Base-by-base conservation (phyloP, 2,797 vertebrate genomes). In the Natrix natrix region DNA sequence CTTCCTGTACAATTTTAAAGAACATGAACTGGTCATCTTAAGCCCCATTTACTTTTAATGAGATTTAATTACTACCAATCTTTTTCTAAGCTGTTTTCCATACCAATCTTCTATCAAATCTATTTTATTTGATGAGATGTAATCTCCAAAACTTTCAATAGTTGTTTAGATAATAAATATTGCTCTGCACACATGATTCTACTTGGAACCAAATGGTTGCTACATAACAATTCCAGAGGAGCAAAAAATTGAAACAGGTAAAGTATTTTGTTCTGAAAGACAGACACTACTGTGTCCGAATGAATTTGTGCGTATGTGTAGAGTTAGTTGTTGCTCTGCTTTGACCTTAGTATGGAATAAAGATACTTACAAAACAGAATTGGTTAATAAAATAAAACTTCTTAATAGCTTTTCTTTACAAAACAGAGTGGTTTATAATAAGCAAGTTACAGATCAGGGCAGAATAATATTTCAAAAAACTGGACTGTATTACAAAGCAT, bases 401-500 rank as follows among this genome's bases (percentile, higher is more conserved):
- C 48, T 92, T 92, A 91, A 93, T 88, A 88, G 26, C 52, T 93
- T 89, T 91, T 96, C 88, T 94, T 94, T 94, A 97, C 90, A 93
- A 97, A 97, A 95, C 59, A 95, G 94, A 95, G 55, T 92, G 91
- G 93, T 96, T 96, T 93, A 94, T 92, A 95, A 60, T 95, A 92
- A 92, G 93, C 87, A 95, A 92, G 95, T 95, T 96, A 96, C 93
- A 93, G 92, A 94, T 93, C 91, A 86, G 52, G 69, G 93, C 93
- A 96, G 94, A 95, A 95, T 95, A 93, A 91, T 90, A 95, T 86
- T 93, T 96, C 52, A 57, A 94, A 94, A 96, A 96, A 87, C 90
- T 16, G 0, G 94, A 95, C 93, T 94, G 91, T 95, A 91, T 96
- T 95, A 96, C 95, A 96, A 97, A 97, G 95, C 93, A 93, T 94